Conservation (phyloP, 2,888 invertebrate genomes). For the Belgica antarctica region DNA sequence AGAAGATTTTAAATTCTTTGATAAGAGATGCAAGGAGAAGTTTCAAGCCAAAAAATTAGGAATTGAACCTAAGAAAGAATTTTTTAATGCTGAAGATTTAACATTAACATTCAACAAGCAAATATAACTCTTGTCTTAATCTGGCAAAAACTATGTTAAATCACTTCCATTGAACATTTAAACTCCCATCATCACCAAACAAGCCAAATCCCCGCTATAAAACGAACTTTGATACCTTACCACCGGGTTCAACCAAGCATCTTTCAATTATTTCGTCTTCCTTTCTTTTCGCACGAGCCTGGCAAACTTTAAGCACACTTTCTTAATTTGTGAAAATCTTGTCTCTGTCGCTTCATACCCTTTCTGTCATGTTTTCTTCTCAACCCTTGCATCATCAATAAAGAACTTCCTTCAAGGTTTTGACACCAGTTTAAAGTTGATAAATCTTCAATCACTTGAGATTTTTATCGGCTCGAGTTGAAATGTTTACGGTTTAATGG, state of each 20-base stretch:
- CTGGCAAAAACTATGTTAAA: too few species aligned
- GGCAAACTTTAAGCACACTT: conserved; percentile 29
- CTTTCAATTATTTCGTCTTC: conserved; percentile 13
- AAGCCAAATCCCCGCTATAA: neutral
- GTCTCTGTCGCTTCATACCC: conserved; percentile 20
- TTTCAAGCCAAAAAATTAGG: too few species aligned
- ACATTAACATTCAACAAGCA: too few species aligned
- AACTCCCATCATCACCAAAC: too few species aligned
- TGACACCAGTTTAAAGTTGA: conserved; percentile 4
- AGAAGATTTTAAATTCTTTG: too few species aligned
- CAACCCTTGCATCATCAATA: conserved; percentile 28
- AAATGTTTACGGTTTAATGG: neutral
- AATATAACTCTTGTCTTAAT: too few species aligned
- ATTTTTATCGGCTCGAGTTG: neutral
- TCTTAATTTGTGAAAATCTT: conserved; percentile 21
- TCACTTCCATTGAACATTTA: too few species aligned
- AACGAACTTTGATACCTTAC: neutral
- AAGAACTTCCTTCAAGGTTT: neutral
- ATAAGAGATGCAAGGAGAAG: too few species aligned
- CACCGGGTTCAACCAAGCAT: neutral
- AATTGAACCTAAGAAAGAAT: too few species aligned
- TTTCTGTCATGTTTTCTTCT: neutral
- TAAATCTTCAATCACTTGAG: conserved; percentile 1
- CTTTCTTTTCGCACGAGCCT: conserved; percentile 25
- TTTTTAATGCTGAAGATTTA: too few species aligned